phyloP scores from a whole-genome alignment of 2,113 vertebrate genomes.

The Urocitellus parryii region DNA sequence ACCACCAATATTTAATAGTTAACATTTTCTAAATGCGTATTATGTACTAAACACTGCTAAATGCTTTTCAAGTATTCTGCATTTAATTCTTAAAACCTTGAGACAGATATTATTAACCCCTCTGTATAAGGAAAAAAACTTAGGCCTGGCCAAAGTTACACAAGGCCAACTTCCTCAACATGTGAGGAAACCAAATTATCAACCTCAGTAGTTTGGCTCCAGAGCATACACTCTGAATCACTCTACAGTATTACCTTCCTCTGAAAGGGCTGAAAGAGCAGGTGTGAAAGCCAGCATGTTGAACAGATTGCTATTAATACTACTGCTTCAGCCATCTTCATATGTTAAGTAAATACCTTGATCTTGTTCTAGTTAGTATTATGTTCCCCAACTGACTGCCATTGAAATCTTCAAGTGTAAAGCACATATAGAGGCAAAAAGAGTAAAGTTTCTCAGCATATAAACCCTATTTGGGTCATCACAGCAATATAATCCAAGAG shows the following conservation, averaged over 20 bases:
- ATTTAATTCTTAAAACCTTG: conserved; percentile 46
- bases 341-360: conserved; percentile 18
- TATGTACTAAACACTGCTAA: background rate
- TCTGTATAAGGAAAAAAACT: background rate
- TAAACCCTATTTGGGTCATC: background rate
- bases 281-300: background rate
- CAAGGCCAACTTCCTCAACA: background rate
- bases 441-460: background rate
- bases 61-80: conserved; percentile 20
- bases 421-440: background rate
- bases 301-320: background rate
- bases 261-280: background rate
- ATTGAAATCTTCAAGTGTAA: background rate
- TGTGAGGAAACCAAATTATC: background rate
- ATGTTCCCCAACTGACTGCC: background rate
- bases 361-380: conserved; percentile 19
- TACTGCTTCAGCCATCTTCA: background rate
- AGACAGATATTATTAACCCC: background rate
- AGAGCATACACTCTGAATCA: background rate
- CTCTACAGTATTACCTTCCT: background rate
- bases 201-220: background rate
- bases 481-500: background rate
- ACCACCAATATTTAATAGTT: background rate
- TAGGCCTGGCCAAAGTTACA: background rate
- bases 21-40: conserved; percentile 9